Conservation (phyloP, 2,797 vertebrate species). For the Pempheris klunzingeri region DNA sequence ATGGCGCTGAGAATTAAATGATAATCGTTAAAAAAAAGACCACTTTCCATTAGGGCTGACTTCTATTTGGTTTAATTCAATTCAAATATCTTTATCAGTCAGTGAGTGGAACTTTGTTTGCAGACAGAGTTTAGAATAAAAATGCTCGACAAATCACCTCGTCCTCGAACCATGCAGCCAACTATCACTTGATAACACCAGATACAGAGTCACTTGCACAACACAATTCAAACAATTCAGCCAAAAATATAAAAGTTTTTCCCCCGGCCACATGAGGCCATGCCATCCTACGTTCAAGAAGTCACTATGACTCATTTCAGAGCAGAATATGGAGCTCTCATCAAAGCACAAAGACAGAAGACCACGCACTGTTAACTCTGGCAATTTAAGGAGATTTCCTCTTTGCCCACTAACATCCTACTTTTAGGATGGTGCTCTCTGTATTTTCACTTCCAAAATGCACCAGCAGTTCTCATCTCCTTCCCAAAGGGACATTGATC, state of each 20-base stretch:
- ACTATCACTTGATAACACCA: conserved; percentile 47
- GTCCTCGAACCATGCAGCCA: conserved; percentile 18
- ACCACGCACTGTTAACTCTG: conserved; percentile 24
- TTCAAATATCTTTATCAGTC: conserved; percentile 56
- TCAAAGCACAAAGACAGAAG: conserved; percentile 14
- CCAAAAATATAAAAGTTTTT: conserved; percentile 3
- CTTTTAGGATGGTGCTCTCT: neutral
- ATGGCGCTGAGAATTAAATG: conserved; percentile 23
- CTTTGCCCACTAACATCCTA: conserved; percentile 13
- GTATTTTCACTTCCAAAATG: conserved; percentile 25
- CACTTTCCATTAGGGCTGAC: conserved; percentile 43
- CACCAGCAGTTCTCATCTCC: conserved; percentile 15
- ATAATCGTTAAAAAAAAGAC: conserved; percentile 14
- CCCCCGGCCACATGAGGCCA: neutral
- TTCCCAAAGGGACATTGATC: conserved; percentile 46
- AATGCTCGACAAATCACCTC: conserved; percentile 50
- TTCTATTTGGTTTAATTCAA: conserved; percentile 59
- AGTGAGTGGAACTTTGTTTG: conserved; percentile 44
- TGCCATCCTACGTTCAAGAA: neutral
- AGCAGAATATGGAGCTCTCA: conserved; percentile 25
- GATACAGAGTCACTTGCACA: conserved; percentile 24
- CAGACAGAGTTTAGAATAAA: conserved; percentile 46
- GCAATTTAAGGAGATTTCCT: conserved; percentile 44
- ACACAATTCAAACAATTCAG: conserved; percentile 21
- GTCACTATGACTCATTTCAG: conserved; percentile 17